These are phyloP conservation scores for Mormyrops boulengeri DNA, from an alignment of 2,797 vertebrate genomes.

Conservation along the genomic window DNA sequence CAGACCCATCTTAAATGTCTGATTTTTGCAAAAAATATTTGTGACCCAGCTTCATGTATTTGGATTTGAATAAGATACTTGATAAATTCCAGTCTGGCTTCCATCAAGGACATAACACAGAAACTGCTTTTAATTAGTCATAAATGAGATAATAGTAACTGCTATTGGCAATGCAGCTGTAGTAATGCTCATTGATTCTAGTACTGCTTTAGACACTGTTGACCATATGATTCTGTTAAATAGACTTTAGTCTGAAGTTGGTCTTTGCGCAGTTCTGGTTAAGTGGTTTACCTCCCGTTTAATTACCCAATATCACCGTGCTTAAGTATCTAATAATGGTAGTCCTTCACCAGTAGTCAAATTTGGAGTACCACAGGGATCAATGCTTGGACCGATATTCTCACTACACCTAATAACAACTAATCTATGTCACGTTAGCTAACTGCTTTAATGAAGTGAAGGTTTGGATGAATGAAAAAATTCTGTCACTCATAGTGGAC, in stretches of 20 bases:
- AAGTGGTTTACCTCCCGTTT: not conserved
- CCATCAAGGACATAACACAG: too few relatives aligned
- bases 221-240: not conserved
- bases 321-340: not conserved
- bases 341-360: not conserved
- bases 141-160: too few relatives aligned
- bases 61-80: not conserved
- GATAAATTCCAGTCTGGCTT: too few relatives aligned
- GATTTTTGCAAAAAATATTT: too few relatives aligned
- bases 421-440: not conserved
- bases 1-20: too few relatives aligned
- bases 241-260: not conserved
- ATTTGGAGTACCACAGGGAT: not conserved
- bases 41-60: not conserved
- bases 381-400: not conserved
- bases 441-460: not conserved
- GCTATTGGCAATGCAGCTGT: too few relatives aligned
- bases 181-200: too few relatives aligned
- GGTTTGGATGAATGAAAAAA: not conserved
- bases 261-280: not conserved
- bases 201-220: not conserved
- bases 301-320: not conserved
- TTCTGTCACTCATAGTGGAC: not conserved
- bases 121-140: too few relatives aligned
- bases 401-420: not conserved